phyloP scores from a whole-genome alignment of 2,797 vertebrate species.

The Crax fasciolata region DNA sequence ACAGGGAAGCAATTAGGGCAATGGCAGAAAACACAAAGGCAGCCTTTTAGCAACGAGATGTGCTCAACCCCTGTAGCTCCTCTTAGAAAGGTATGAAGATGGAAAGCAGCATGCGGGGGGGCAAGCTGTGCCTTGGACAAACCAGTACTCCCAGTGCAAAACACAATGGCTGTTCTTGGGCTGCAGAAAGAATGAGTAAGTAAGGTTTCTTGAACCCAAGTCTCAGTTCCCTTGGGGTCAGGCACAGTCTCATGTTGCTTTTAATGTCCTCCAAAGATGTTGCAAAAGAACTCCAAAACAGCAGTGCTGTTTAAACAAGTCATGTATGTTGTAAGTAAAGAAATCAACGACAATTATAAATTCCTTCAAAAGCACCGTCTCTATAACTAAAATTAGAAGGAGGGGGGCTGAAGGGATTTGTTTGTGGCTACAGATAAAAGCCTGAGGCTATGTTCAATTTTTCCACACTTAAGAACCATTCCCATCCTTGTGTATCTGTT shows the following conservation, averaged over 20 bases:
- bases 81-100: background rate
- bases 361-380: slow-evolving; percentile 14
- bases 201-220: background rate
- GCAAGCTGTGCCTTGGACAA: background rate
- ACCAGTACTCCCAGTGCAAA: background rate
- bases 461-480: background rate
- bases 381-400: slow-evolving; percentile 47
- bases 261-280: slow-evolving; percentile 2
- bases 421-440: background rate
- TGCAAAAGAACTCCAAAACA: slow-evolving; percentile 37
- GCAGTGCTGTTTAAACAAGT: slow-evolving; percentile 29
- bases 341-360: slow-evolving; percentile 31
- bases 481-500: background rate
- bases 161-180: background rate
- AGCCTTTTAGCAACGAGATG: background rate
- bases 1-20: background rate
- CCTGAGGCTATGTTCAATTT: background rate
- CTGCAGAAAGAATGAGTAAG: background rate
- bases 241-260: background rate
- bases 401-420: background rate
- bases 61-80: background rate
- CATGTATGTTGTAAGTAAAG: background rate
- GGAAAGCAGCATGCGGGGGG: background rate
- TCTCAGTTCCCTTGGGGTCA: background rate
- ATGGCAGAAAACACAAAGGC: background rate